Evolutionary conservation across 2,113 vertebrate genomes (phyloP), one percentile per base, ranked within the genome.

Genomic region (Calyptomena viridis): DNA sequence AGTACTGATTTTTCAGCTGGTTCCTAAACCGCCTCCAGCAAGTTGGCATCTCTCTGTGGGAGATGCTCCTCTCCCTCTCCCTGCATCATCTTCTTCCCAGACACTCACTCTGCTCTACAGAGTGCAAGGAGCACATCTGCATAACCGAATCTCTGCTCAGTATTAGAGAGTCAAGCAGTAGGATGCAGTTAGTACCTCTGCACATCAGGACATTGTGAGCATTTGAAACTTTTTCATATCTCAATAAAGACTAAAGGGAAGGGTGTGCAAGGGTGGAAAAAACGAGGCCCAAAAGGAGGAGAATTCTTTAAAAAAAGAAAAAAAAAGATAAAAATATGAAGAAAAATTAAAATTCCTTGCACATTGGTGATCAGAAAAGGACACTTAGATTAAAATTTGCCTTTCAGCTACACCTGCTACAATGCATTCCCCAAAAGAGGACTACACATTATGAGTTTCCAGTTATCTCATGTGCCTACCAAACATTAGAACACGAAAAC

Each of bases 371-470:
- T n/a, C 11, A 52, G 31, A 62, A 72, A 89, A 83, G 15, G 14
- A 50, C 3, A 2, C 6, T 78, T 74, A 15, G 33, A 30, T 73
- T 69, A 90, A 87, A 67, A 55, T 8, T 56, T 80, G 18, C 5
- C 18, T 77, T 84, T 77, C 46, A 63, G 19, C 8, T 62, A 62
- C 9, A 52, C 33, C 18, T 15, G 2, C 31, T 76, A 11, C 5
- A 1, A 0, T 18, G n/a, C 8, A 8, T 67, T 71, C 22, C 40
- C n/a, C n/a, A n/a, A n/a, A n/a, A n/a, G n/a, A 75, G n/a, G 53
- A 63, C 12, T 30, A 40, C 5, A 33, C 9, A 4, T 30, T 53
- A 18, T 0, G 0, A 35, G 9, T 67, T 76, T 67, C 39, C 40
- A 74, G 20, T 56, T 59, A 47, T 12, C 47, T 75, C 33, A 25